Evolutionary conservation across 2,797 vertebrate genomes (phyloP).

Genomic region (Tamandua tetradactyla): DNA sequence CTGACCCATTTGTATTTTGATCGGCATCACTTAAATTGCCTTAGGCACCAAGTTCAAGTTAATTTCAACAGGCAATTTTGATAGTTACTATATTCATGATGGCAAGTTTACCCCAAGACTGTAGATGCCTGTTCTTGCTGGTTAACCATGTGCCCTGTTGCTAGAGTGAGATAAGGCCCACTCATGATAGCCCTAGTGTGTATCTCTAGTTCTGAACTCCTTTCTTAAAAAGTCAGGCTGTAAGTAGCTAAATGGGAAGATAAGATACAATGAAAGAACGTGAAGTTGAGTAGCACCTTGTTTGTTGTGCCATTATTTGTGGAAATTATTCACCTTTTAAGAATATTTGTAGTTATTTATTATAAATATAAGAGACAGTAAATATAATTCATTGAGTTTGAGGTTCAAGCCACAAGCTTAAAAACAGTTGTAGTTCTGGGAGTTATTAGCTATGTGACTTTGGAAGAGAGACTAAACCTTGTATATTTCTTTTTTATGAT

Average conservation of each 20-base stretch:
- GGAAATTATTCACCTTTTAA: not conserved
- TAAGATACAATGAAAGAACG: not conserved
- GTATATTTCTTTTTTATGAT: not conserved
- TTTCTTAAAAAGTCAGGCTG: not conserved
- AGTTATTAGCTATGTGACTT: not conserved
- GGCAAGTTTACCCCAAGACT: not conserved
- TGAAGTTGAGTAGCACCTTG: not conserved
- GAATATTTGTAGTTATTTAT: not conserved
- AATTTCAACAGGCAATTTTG: not conserved
- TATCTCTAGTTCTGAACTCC: too few species aligned
- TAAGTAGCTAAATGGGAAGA: not conserved
- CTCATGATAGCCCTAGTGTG: not conserved
- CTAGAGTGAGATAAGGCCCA: not conserved
- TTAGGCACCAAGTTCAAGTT: slow-evolving; percentile 26
- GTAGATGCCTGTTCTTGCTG: not conserved
- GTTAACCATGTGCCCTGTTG: not conserved
- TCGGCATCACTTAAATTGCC: not conserved
- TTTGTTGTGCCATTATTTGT: not conserved
- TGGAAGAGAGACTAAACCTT: not conserved
- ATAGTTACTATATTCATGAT: not conserved
- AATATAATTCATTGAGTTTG: not conserved
- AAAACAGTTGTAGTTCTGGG: not conserved
- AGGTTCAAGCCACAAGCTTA: not conserved
- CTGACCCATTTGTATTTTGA: slow-evolving; percentile 18
- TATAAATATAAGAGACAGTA: not conserved